A percentile compares a stretch with the other conserved stretches of the same genome.
Evolutionary conservation across 2,113 vertebrate species (phyloP).

Genomic region (Heterochromis multidens): DNA sequence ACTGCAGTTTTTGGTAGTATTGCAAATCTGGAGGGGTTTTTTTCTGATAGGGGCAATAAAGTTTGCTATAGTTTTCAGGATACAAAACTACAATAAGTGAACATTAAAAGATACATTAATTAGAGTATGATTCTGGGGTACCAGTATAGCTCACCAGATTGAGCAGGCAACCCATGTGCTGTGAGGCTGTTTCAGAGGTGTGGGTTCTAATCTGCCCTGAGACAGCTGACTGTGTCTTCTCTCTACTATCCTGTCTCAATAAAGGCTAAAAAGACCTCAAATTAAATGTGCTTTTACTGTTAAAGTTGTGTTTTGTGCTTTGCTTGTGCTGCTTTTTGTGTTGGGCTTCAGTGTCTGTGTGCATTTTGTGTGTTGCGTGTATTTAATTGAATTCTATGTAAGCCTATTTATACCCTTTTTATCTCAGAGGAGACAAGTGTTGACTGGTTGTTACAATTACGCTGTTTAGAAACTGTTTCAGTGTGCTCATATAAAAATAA

Average conservation of each 20-base stretch:
- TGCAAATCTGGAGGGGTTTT: too few species aligned
- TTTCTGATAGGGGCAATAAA: too few species aligned
- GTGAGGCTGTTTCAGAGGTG: background rate
- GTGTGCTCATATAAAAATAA: too few species aligned
- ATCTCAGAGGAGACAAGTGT: background rate
- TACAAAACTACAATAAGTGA: too few species aligned
- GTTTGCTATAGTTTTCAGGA: too few species aligned
- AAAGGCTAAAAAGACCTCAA: background rate
- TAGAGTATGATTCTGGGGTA: too few species aligned
- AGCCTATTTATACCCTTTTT: background rate
- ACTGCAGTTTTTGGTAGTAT: too few species aligned
- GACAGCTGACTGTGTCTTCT: background rate
- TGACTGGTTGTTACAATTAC: background rate
- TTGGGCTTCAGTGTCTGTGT: background rate
- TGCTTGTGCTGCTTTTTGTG: background rate
- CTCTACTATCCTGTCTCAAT: background rate
- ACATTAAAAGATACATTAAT: too few species aligned
- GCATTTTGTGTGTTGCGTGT: background rate
- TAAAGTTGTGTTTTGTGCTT: background rate
- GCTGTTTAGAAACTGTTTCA: background rate
- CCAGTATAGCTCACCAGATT: too few species aligned
- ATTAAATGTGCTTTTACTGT: too few species aligned
- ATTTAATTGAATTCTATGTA: accelerated
- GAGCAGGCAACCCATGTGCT: too few species aligned
- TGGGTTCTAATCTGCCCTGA: background rate